Conservation (phyloP, 2,113 vertebrate species). For the Anhinga rufa region DNA sequence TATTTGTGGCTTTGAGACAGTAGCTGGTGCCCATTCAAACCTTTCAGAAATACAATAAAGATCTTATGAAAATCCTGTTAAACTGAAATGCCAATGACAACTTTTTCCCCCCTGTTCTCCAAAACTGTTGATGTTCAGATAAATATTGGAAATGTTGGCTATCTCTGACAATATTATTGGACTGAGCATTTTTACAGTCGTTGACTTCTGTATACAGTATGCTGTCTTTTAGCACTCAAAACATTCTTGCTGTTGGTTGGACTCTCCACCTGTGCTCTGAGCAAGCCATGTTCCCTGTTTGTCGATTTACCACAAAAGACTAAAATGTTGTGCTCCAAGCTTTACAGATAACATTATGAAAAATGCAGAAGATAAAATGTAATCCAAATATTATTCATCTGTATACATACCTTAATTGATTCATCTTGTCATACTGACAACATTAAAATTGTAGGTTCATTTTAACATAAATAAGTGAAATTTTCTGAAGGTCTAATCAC, state of each 20-base stretch:
- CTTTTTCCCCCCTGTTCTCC: neutral
- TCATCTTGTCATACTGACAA: neutral
- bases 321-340: neutral
- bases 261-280: neutral
- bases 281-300: neutral
- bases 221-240: neutral
- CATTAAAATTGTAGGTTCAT: neutral
- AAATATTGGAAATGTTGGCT: neutral
- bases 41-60: neutral
- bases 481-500: neutral
- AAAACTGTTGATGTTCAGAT: neutral
- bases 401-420: neutral
- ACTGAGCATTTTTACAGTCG: neutral
- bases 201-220: neutral
- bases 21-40: neutral
- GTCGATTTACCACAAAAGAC: neutral
- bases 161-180: neutral
- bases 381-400: neutral
- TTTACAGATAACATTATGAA: neutral
- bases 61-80: neutral
- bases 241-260: neutral
- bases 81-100: neutral
- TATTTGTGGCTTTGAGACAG: neutral
- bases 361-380: neutral
- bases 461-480: neutral